Evolutionary conservation across 2,797 vertebrate genomes (phyloP).

Genomic region (Fistularia tabacaria): DNA sequence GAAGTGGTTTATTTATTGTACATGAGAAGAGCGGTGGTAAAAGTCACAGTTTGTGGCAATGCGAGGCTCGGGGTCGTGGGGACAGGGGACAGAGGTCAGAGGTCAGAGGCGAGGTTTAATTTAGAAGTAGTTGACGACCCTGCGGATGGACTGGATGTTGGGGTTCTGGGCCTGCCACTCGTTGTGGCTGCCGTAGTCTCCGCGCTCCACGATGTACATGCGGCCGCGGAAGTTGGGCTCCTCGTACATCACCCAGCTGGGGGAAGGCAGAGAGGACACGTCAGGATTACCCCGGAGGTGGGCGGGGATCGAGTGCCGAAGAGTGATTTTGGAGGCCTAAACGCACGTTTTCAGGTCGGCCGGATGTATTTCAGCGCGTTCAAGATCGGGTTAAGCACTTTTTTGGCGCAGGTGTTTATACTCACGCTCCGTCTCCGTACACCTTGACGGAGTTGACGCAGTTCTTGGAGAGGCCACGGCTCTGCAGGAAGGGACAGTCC

Average conservation of each 20-base stretch:
- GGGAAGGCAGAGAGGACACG: neutral
- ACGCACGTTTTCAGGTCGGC: no score
- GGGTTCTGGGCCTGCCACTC: constrained; percentile 86
- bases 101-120: constrained; percentile 3
- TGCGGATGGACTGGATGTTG: constrained; percentile 86
- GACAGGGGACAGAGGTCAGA: no score
- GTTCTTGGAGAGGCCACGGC: constrained; percentile 79
- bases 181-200: constrained; percentile 80
- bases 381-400: no score
- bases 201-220: constrained; percentile 89
- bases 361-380: no score
- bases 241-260: constrained; percentile 91
- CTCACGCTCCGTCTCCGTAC: constrained; percentile 83
- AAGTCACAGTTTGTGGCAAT: no score
- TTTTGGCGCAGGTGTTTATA: neutral
- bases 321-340: no score
- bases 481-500: constrained; percentile 84
- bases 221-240: constrained; percentile 90
- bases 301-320: no score
- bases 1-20: constrained; percentile 65
- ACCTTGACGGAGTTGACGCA: constrained; percentile 83
- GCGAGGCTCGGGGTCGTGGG: neutral
- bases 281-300: no score
- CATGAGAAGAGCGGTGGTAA: constrained; percentile 22
- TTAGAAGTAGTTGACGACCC: constrained; percentile 90